Percentiles rank a stretch among this genome's conserved stretches.
Conservation (phyloP, 2,888 invertebrate genomes). For the Dioctria rufipes region DNA sequence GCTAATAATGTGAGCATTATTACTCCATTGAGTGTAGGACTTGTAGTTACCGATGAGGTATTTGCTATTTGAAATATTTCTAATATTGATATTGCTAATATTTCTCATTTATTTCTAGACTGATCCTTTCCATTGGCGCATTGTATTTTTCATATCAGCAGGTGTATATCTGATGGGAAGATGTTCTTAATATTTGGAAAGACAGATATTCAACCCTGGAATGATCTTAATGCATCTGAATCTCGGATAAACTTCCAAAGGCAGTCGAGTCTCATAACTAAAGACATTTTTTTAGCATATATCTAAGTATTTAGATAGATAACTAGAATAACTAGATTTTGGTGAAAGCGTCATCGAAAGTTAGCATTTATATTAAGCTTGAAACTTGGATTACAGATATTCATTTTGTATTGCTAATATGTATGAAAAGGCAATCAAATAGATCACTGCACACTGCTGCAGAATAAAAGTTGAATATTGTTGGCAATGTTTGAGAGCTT, state of each 20-base stretch:
- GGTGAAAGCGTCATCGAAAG: too few relatives aligned
- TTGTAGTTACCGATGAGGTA: slow-evolving; percentile 81
- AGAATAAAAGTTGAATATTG: too few relatives aligned
- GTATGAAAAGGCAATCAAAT: too few relatives aligned
- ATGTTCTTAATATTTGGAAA: slow-evolving; percentile 81
- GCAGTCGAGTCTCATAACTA: slow-evolving; percentile 55
- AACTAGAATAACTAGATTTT: too few relatives aligned
- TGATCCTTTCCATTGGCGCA: slow-evolving; percentile 79
- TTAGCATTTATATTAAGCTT: too few relatives aligned
- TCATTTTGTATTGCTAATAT: too few relatives aligned
- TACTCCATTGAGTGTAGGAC: slow-evolving; percentile 82
- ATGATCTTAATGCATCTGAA: slow-evolving; percentile 71
- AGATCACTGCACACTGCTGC: too few relatives aligned
- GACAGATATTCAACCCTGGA: slow-evolving; percentile 81
- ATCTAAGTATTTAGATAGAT: slow-evolving; percentile 5
- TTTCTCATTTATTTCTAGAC: slow-evolving; percentile 71
- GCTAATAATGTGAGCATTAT: slow-evolving; percentile 85
- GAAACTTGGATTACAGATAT: too few relatives aligned
- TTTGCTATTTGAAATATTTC: slow-evolving; percentile 54
- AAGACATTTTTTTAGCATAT: background rate
- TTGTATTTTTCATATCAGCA: slow-evolving; percentile 82
- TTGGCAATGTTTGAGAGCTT: slow-evolving; percentile 1
- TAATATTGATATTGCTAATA: background rate
- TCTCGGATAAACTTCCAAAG: slow-evolving; percentile 15
- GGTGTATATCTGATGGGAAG: slow-evolving; percentile 79